These are phyloP conservation scores for Notothenia rossii DNA, from an alignment of 2,113 vertebrate species.

Conservation along the genomic window DNA sequence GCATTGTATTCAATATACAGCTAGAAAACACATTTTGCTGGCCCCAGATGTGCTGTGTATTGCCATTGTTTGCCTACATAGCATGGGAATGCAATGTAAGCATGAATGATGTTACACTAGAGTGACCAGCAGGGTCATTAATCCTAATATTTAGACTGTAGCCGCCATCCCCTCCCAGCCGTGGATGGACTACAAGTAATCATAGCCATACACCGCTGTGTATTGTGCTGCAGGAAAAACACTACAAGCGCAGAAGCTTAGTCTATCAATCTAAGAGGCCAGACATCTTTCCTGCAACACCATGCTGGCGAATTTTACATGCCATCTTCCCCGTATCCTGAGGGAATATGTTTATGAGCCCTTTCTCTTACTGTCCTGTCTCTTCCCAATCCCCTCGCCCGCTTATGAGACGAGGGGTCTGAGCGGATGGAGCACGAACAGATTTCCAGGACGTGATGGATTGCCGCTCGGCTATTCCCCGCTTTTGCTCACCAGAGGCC, in stretches of 20 bases:
- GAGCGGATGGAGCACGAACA: conserved; percentile 33
- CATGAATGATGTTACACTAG: conserved; percentile 69
- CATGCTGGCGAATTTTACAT: conserved; percentile 52
- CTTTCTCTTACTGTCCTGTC: conserved; percentile 58
- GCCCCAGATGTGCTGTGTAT: conserved; percentile 28
- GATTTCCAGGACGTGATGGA: conserved; percentile 68
- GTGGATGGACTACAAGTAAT: conserved; percentile 72
- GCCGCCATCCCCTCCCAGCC: conserved; percentile 63
- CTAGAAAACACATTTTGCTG: conserved; percentile 9
- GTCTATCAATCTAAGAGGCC: conserved; percentile 75
- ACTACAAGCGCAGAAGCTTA: conserved; percentile 55
- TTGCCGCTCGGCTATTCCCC: conserved; percentile 59
- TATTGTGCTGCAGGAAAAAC: conserved; percentile 65
- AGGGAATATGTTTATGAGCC: conserved; percentile 69
- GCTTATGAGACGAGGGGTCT: conserved; percentile 44
- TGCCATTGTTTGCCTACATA: conserved; percentile 44
- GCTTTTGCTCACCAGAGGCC: conserved; percentile 69
- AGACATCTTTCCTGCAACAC: conserved; percentile 38
- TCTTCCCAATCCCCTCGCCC: conserved; percentile 29
- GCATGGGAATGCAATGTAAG: conserved; percentile 43
- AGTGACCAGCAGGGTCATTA: conserved; percentile 70
- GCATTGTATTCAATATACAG: conserved; percentile 33
- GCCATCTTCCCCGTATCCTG: conserved; percentile 28
- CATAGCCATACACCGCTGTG: conserved; percentile 65
- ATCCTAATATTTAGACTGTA: conserved; percentile 77